Base-by-base conservation (phyloP, 2,113 vertebrate species). In the Gallinago media region DNA sequence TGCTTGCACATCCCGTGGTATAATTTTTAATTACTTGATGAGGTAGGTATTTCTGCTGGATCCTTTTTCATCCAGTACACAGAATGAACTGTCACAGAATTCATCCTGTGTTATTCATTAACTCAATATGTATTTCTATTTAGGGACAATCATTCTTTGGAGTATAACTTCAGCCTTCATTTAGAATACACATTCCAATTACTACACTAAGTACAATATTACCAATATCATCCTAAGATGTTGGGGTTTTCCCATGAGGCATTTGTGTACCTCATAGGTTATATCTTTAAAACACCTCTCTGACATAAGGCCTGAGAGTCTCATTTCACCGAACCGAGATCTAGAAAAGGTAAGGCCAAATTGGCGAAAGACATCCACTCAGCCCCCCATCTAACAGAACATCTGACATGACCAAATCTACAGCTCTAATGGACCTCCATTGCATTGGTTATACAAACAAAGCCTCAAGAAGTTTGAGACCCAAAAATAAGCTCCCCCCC, bases 221-320 rank as follows among this genome's bases (percentile, higher is more conserved):
- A 74, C 26, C 13, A 46, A 14, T 19, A 32, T 26, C 5, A 40
- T 59, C 18, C 21, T 79, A 65, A 89, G 2, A 3, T 56, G 22
- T 15, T 54, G 14, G 1, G 0, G 21, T 85, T 75, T 78, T 50
- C 1, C 15, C 65, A 19, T 0, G 1, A 9, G 47, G 25, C 47
- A 85, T 79, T 68, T 90, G 16, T 88, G 10, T 23, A 62, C 10
- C 17, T 70, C 27, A 25, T 2, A 65, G 15, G 61, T 54, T 61
- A 61, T 27, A 26, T 21, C 15, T 34, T 71, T 29, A 56, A 89
- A 85, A 63, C 26, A 68, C 2, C 18, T 59, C 16, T 84, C 40
- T 70, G 61, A 67, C 26, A 40, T 4, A n/a, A 56, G 15, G 9
- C 40, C 25, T 88, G 34, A 80, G 47, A 56, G 16, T 77, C 14